Evolutionary conservation across 92 coral and sea anemone species (phyloP).

Genomic region (Palythoa grandis): DNA sequence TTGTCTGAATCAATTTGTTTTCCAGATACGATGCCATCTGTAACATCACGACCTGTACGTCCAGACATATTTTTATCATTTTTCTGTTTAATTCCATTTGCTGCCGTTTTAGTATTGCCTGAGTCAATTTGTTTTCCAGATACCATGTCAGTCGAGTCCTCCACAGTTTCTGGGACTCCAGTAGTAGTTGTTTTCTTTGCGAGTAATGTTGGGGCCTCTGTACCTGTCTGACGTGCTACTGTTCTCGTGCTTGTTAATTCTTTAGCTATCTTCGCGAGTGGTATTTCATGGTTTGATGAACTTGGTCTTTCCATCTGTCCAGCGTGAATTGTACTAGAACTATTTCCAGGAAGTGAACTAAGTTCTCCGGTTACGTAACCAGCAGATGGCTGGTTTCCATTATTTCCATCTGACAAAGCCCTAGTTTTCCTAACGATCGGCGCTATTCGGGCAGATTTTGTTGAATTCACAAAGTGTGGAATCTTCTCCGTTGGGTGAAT

Average conservation of each 20-base stretch:
- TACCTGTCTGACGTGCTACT: not conserved
- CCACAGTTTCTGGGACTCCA: not conserved
- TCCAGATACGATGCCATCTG: not conserved
- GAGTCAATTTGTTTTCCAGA: not conserved
- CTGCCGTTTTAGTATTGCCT: not conserved
- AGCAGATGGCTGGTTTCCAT: not conserved
- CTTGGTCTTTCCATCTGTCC: not conserved
- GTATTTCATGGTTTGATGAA: not conserved
- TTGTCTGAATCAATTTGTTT: not conserved
- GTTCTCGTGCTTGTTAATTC: not conserved
- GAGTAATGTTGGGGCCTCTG: not conserved
- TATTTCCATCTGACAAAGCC: not conserved
- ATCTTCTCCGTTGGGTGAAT: conserved; percentile 54
- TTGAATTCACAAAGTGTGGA: conserved; percentile 52
- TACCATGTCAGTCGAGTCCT: not conserved
- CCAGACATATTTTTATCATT: not conserved
- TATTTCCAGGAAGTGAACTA: not conserved
- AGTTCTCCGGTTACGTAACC: not conserved
- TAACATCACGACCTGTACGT: not conserved
- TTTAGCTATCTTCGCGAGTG: too few relatives aligned
- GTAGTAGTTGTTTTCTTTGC: not conserved
- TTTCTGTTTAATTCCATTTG: not conserved
- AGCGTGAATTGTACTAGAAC: not conserved
- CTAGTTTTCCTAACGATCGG: not conserved
- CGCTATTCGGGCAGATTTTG: conserved; percentile 11